Conservation (phyloP, 2,113 vertebrate genomes). For the Sceloporus tristichus region DNA sequence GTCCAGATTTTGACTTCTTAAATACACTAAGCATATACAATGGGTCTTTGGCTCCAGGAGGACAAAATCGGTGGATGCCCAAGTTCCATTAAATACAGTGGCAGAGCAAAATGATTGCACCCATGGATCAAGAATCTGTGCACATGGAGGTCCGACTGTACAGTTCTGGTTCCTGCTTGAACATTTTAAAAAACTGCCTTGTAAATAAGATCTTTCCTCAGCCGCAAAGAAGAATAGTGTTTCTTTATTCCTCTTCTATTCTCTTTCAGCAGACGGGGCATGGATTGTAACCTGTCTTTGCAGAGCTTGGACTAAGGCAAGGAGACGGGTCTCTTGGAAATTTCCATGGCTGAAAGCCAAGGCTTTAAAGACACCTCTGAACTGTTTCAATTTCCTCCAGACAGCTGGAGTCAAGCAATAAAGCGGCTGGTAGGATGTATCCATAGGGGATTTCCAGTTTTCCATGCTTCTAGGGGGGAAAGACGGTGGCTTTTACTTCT, state of each 20-base stretch:
- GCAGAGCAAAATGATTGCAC: too few species aligned
- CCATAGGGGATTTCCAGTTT: background rate
- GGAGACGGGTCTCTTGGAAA: background rate
- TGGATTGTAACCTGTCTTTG: background rate
- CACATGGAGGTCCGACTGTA: too few species aligned
- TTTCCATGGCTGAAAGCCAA: conserved; percentile 2
- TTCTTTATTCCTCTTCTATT: background rate
- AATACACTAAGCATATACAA: too few species aligned
- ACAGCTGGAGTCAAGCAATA: background rate
- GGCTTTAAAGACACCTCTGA: background rate
- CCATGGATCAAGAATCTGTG: too few species aligned
- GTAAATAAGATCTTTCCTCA: background rate
- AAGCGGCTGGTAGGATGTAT: background rate
- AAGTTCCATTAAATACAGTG: too few species aligned
- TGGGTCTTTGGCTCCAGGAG: too few species aligned
- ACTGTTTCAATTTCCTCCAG: background rate
- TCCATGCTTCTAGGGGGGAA: conserved; percentile 12
- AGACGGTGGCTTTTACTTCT: background rate
- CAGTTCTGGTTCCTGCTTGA: too few species aligned
- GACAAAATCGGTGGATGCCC: too few species aligned
- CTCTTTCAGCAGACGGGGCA: background rate
- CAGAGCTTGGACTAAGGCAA: background rate
- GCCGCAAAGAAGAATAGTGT: background rate
- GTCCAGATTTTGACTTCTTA: too few species aligned
- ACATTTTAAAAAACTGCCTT: too few species aligned